A percentile compares a stretch with the other conserved stretches of the same genome.
Conservation (phyloP, 2,113 vertebrate genomes). For the Ophiodon elongatus region DNA sequence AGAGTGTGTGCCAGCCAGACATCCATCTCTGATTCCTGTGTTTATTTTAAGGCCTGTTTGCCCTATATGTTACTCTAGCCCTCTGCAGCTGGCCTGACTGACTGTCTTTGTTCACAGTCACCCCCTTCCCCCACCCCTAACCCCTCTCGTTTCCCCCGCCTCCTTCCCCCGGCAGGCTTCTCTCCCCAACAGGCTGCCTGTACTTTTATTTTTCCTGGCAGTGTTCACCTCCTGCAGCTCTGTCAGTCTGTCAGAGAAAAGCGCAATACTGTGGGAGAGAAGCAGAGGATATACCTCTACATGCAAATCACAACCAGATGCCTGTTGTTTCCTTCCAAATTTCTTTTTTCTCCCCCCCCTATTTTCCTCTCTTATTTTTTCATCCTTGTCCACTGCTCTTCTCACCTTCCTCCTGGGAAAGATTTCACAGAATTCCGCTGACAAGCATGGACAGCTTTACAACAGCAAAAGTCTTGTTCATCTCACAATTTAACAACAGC, state of each 20-base stretch:
- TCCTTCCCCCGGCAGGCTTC: conserved; percentile 38
- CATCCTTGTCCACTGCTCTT: conserved; percentile 15
- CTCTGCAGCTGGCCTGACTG: conserved; percentile 68
- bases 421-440: neutral
- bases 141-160: conserved; percentile 11
- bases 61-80: conserved; percentile 54
- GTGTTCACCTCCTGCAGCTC: conserved; percentile 61
- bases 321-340: conserved; percentile 42
- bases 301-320: conserved; percentile 68
- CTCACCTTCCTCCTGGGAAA: conserved; percentile 31
- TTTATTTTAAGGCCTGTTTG: conserved; percentile 58
- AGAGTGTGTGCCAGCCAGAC: conserved; percentile 40
- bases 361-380: neutral
- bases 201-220: conserved; percentile 76
- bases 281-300: conserved; percentile 53
- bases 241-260: conserved; percentile 59
- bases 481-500: conserved; percentile 13
- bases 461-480: neutral
- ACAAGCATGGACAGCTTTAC: neutral
- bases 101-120: conserved; percentile 59
- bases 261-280: conserved; percentile 59
- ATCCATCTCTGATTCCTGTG: conserved; percentile 49
- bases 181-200: conserved; percentile 43
- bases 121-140: conserved; percentile 14
- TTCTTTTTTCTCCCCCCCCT: neutral